These are phyloP conservation scores for Ceramica pisi DNA, from an alignment of 2,888 invertebrate species.

Conservation along the genomic window DNA sequence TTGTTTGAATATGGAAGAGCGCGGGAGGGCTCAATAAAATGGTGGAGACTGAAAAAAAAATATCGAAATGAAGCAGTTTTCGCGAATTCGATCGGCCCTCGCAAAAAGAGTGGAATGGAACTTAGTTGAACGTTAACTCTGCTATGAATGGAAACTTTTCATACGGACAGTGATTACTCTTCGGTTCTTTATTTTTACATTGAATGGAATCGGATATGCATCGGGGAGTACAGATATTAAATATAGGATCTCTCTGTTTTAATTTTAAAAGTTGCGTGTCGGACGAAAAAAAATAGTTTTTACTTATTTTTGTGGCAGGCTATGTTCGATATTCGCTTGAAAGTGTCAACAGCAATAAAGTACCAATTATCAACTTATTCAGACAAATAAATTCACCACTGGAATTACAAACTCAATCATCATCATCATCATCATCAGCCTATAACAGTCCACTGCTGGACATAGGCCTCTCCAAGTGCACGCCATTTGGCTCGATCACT, in stretches of 20 bases:
- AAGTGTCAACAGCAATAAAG: neutral
- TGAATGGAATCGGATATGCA: constrained; percentile 67
- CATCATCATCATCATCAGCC: too few relatives aligned
- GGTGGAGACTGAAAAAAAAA: constrained; percentile 73
- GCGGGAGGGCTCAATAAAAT: constrained; percentile 65
- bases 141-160: constrained; percentile 82
- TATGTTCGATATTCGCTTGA: neutral
- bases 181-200: constrained; percentile 72
- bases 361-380: neutral
- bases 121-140: constrained; percentile 83
- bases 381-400: too few relatives aligned
- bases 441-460: too few relatives aligned
- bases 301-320: too few relatives aligned
- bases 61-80: constrained; percentile 77
- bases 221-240: constrained; percentile 40
- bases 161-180: constrained; percentile 78
- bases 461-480: too few relatives aligned
- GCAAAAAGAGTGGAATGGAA: constrained; percentile 78
- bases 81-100: constrained; percentile 78
- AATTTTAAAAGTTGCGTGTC: constrained; percentile 1
- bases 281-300: neutral
- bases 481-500: too few relatives aligned
- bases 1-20: neutral
- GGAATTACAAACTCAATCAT: neutral
- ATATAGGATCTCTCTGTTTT: constrained; percentile 32